Evolutionary conservation across 1,140 invertebrate genomes (phyloP).

Genomic region (Caerostris extrusa): DNA sequence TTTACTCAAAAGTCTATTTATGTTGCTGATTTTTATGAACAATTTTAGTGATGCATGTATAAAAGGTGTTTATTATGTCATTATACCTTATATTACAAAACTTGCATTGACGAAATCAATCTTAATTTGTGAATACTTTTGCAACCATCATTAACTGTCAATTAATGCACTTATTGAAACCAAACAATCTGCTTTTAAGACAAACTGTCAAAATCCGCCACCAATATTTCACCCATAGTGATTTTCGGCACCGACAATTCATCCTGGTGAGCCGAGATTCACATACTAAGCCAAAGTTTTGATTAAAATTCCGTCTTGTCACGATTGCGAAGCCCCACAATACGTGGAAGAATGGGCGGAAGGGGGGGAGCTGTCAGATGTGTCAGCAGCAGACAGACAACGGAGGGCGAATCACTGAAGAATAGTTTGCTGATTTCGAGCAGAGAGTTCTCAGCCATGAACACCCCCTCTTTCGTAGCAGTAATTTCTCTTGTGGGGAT

Average conservation of each 20-base stretch:
- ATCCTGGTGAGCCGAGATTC: background rate
- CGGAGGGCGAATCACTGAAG: constrained; percentile 40
- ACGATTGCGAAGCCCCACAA: background rate
- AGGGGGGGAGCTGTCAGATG: background rate
- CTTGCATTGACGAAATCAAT: no score
- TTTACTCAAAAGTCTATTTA: no score
- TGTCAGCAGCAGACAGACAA: constrained; percentile 47
- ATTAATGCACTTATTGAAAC: no score
- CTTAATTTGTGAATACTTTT: no score
- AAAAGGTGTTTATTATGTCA: no score
- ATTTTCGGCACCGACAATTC: background rate
- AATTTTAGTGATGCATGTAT: no score
- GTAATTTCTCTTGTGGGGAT: background rate
- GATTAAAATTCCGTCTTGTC: constrained; percentile 22
- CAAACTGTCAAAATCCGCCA: background rate
- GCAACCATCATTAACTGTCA: no score
- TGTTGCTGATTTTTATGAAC: no score
- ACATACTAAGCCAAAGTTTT: background rate
- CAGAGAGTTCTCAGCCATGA: constrained; percentile 14
- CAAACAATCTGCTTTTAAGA: no score
- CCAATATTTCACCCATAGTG: background rate
- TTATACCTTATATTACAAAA: no score
- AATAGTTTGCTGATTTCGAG: constrained; percentile 52
- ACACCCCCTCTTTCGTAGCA: background rate
- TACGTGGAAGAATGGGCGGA: background rate